Conservation (phyloP, 2,797 vertebrate genomes). For the Siniperca scherzeri region DNA sequence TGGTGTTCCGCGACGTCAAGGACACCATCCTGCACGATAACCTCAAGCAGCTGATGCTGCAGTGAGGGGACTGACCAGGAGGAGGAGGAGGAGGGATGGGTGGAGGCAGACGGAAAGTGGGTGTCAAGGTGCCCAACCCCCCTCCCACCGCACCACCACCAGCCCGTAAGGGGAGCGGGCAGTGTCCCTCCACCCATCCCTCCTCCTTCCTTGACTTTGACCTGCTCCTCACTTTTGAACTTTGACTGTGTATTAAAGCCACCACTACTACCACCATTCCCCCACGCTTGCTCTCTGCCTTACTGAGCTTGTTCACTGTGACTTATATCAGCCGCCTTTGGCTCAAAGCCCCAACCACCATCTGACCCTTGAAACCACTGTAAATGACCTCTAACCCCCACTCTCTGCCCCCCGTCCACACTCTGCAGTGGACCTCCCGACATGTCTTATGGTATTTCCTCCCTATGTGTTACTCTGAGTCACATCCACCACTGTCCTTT, state of each 20-base stretch:
- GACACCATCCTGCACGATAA: conserved; percentile 99
- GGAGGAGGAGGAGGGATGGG: conserved; percentile 6
- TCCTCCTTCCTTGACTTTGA: conserved; percentile 17
- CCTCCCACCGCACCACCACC: neutral
- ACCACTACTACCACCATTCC: conserved; percentile 62
- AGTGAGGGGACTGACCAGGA: conserved; percentile 84
- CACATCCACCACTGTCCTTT: conserved; percentile 13
- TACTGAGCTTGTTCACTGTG: conserved; percentile 64
- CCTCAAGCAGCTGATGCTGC: conserved; percentile 99
- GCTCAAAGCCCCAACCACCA: conserved; percentile 20
- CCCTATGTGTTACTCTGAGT: conserved; percentile 9
- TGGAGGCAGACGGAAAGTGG: conserved; percentile 15
- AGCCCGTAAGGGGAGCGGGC: conserved; percentile 2
- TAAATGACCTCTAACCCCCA: conserved; percentile 49
- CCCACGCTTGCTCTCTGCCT: conserved; percentile 57
- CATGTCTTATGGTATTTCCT: conserved; percentile 14
- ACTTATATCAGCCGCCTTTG: conserved; percentile 43
- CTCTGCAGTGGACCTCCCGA: conserved; percentile 3
- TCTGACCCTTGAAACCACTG: conserved; percentile 61
- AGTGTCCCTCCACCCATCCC: conserved; percentile 2
- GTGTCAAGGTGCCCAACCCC: conserved; percentile 30
- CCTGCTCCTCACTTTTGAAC: conserved; percentile 49
- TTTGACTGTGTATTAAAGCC: conserved; percentile 70
- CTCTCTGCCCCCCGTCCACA: neutral
- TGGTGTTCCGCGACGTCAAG: conserved; percentile 98